Evolutionary conservation across 2,888 invertebrate species (phyloP), one percentile per base, ranked within the genome.

Genomic region (Hyposoter didymator): DNA sequence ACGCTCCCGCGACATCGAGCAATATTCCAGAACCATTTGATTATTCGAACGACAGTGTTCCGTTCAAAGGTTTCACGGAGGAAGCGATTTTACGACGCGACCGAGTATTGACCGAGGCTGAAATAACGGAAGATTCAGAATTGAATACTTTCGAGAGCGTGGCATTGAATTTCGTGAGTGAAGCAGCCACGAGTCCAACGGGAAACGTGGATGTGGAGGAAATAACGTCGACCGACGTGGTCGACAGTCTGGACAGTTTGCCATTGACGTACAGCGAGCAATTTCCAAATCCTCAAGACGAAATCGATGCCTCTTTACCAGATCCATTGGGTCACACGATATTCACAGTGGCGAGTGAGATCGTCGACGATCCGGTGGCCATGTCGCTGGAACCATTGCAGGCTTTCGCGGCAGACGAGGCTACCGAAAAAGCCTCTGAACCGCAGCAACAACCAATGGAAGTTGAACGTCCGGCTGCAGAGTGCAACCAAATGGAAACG

Each of bases 51-150:
- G 78, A 78, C 39, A 76, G 74, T 70, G 47, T 59, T 69, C 78
- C 81, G 0, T 86, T 86, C 28, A 62, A 64, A n/a, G 86, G 86
- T 45, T 86, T 86, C 35, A 8, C 69, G 8, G 70, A 74, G 7
- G 74, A 86, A 14, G 43, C 80, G 64, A 84, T 81, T 52, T 64
- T 81, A 14, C 78, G 78, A 12, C 72, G 43, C 0, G 83, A 86
- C 59, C 78, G 81, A 2, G 73, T 81, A 2, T 47, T 81, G 14
- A 84, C 83, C 14, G 86, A 86, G 14, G 74, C 83, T 10, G 78
- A 86, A 47, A 28, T 80, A n/a, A 78, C 69, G 17, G 52, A 70
- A 7, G 59, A 78, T 45, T 32, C 69, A n/a, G 79, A 82, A 12
- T 47, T 67, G 8, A 22, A 78, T 22, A 70, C 28, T 35, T 35